A percentile compares a stretch with the other conserved stretches of the same genome.
Evolutionary conservation across 2,113 vertebrate genomes (phyloP).

Genomic region (Ceyx melanurus): DNA sequence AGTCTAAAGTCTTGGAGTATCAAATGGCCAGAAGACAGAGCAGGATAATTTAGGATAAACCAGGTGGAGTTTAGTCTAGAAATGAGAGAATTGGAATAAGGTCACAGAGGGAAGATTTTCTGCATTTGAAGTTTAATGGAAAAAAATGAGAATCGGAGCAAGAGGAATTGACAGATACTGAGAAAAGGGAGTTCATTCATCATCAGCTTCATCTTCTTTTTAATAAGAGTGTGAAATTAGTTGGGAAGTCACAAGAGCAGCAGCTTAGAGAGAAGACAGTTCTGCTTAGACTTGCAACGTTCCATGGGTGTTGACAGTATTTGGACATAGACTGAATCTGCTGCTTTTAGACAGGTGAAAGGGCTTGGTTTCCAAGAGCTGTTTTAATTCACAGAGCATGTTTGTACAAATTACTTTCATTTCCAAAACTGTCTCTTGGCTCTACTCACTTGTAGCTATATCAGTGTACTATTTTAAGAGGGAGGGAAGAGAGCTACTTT

Average conservation of each 20-base stretch:
- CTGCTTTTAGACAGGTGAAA: not conserved
- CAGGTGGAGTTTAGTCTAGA: not conserved
- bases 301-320: not conserved
- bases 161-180: not conserved
- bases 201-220: not conserved
- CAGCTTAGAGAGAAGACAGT: not conserved
- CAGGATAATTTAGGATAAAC: not conserved
- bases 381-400: not conserved
- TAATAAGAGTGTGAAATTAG: not conserved
- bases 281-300: not conserved
- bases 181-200: not conserved
- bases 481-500: not conserved
- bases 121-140: not conserved
- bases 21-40: not conserved
- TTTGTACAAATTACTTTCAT: not conserved
- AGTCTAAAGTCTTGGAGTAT: not conserved
- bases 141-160: not conserved
- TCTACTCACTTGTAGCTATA: not conserved
- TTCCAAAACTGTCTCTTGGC: not conserved
- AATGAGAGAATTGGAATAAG: not conserved
- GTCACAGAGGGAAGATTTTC: not conserved
- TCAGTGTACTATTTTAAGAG: not conserved
- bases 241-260: not conserved
- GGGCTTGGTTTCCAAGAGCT: not conserved
- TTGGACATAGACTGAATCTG: not conserved